Evolutionary conservation across 2,797 vertebrate species (phyloP), one percentile per base, ranked within the genome.

Genomic region (Xenentodon cancila): DNA sequence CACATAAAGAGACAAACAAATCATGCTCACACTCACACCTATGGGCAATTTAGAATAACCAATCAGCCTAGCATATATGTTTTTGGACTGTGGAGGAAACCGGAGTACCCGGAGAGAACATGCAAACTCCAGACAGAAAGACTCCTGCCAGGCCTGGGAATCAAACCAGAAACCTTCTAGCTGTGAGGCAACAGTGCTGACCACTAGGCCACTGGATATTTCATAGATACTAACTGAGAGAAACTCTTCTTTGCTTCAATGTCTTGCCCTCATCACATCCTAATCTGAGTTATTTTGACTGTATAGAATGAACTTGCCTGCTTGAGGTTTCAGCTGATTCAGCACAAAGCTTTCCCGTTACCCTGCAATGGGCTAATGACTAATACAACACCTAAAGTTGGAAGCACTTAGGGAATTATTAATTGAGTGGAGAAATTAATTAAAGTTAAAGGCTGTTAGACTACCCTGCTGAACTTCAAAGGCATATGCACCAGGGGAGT

Each of bases 381-480:
- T 80, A 80, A 79, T 78, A 70, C 66, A 62, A 77, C 87, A 80
- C 73, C 72, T 78, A 70, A 86, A 79, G 59, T 75, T 71, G 58
- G 60, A 80, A 64, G 52, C 85, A 84, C 84, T 89, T 80, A 78
- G 81, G 79, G 80, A 80, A 87, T 84, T 76, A 85, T 89, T 87
- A 88, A 88, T 87, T 84, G 75, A 78, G 73, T 71, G 71, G 53
- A 55, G 65, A 66, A 76, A 79, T 90, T 81, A 77, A 89, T 90
- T 90, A 76, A 81, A 84, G 86, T 84, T 81, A 85, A 85, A 89
- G 69, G 76, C 73, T 84, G 71, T 86, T 86, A 80, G 68, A 75
- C 65, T 49, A 55, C 54, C 71, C 77, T 47, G 75, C 57, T 64
- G 66, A 71, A 72, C 84, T 84, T 88, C 85, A 89, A 84, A 88